phyloP scores from a whole-genome alignment of 2,113 vertebrate genomes.

The Thinocorus orbignyianus region DNA sequence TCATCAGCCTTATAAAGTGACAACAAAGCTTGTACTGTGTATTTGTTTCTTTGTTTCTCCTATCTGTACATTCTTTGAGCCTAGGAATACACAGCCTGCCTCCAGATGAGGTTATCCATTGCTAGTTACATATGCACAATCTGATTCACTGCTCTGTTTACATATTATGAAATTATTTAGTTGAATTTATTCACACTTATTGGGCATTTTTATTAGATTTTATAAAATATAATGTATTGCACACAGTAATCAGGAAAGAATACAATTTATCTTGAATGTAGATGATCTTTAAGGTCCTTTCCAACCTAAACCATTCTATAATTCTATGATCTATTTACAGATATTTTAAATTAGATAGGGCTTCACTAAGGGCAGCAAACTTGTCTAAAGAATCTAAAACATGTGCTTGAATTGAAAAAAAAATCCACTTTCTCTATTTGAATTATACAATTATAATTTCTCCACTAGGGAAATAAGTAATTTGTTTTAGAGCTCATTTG shows the following conservation, averaged over 20 bases:
- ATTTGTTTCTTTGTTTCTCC: background rate
- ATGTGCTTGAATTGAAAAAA: background rate
- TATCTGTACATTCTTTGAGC: background rate
- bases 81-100: background rate
- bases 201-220: background rate
- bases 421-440: background rate
- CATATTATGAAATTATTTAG: background rate
- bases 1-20: background rate
- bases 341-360: background rate
- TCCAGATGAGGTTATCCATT: background rate
- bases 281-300: background rate
- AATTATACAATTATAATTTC: background rate
- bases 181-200: background rate
- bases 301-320: background rate
- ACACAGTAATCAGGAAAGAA: background rate
- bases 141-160: background rate
- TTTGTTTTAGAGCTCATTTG: constrained; percentile 30
- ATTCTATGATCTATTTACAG: background rate
- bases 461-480: background rate
- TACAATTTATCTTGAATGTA: background rate
- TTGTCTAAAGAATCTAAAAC: background rate
- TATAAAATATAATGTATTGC: background rate
- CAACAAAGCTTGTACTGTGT: background rate
- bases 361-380: background rate
- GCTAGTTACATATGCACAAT: background rate